Base-by-base conservation (phyloP, 2,113 vertebrate genomes). In the Dicentrarchus labrax region DNA sequence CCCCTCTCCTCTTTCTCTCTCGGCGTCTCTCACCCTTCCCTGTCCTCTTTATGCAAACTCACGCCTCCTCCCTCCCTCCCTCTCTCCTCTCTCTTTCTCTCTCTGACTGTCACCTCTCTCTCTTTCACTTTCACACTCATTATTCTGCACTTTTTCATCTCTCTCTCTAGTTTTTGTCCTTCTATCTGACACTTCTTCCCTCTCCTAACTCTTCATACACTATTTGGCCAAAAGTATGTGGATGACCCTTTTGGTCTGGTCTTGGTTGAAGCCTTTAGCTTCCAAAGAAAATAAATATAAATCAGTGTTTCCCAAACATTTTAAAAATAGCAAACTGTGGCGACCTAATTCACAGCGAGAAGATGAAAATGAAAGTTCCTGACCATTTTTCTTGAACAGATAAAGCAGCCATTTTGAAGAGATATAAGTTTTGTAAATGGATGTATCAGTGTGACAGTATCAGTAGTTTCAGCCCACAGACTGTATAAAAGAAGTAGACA, bases 11-110 rank as follows among this genome's bases (percentile, higher is more conserved):
- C 11, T 53, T 16, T 83, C 39, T 48, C 19, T 47, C 43, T 51
- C 22, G 0, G 12, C 22, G 43, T 82, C 65, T 76, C 80, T 76
- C 48, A 11, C 19, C 71, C 77, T 36, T 51, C 65, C 17, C 39
- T 17, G 53, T 85, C 69, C 81, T 78, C 60, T 71, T 61, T 67
- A 78, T 85, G 64, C 78, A 48, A 59, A 82, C 73, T 85, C 78
- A 73, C 43, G 1, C 74, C 62, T 68, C 50, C 36, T 24, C 24
- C 7, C 15, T 24, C 4, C 38, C n/a, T 36, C 66, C 21, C 22
- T 16, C 39, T 24, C 15, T 7, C 24, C n/a, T 21, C 57, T 47
- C 76, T 38, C 30, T 54, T 16, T 21, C 57, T 47, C 76, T 38
- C 30, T 54, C 13, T 22, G 38, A 6, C 36, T 59, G 54, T 47